A percentile compares a stretch with the other conserved stretches of the same genome.
Conservation (phyloP, 2,888 invertebrate genomes). For the Globia sparganii region DNA sequence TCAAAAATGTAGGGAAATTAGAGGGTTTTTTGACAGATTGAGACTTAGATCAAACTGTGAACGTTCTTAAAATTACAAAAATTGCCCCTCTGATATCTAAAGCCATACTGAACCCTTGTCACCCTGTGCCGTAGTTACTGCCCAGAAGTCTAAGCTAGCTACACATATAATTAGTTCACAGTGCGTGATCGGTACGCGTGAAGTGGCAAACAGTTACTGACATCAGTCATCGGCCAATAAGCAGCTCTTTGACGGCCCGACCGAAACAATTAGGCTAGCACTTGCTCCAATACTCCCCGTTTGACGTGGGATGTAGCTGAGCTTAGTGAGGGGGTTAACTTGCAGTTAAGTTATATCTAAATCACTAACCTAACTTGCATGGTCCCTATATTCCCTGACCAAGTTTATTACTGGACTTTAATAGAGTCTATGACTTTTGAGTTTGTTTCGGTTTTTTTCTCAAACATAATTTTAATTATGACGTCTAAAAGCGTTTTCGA, state of each 20-base stretch:
- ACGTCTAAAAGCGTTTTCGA: background rate
- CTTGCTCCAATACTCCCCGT: constrained; percentile 17
- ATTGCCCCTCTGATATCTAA: background rate
- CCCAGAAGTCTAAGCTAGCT: background rate
- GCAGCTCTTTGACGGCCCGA: constrained; percentile 42
- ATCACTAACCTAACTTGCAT: background rate
- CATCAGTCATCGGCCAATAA: constrained; percentile 32
- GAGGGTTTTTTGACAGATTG: no score
- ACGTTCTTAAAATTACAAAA: no score
- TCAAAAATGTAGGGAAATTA: no score
- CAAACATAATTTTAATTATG: background rate
- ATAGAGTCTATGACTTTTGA: background rate
- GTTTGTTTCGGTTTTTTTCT: background rate
- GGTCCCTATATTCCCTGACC: background rate
- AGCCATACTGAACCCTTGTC: background rate
- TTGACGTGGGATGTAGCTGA: constrained; percentile 13
- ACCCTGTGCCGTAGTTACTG: background rate
- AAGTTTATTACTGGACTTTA: background rate
- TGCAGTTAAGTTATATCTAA: background rate
- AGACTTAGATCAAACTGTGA: no score
- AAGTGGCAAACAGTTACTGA: constrained; percentile 36
- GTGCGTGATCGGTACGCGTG: constrained; percentile 33
- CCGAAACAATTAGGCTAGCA: constrained; percentile 40
- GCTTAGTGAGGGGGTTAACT: background rate
- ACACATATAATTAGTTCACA: constrained; percentile 17